Evolutionary conservation across 2,797 vertebrate genomes (phyloP).

Genomic region (Hapalemur alaotrensis): DNA sequence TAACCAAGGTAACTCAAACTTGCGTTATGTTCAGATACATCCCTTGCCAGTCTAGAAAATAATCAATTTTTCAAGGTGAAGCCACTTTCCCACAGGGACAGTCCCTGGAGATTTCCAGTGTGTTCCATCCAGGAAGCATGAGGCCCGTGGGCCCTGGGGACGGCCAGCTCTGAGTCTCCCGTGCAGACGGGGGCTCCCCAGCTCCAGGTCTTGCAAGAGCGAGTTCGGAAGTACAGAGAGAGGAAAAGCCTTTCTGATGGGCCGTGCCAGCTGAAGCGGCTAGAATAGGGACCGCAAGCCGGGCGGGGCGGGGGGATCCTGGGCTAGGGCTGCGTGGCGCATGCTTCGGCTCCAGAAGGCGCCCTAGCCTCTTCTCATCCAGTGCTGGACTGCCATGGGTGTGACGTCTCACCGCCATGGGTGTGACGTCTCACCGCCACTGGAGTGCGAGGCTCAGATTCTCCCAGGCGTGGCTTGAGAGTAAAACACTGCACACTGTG

Average conservation of each 20-base stretch:
- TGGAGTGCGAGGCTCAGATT: not conserved
- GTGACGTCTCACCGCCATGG: not conserved
- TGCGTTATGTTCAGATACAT: not conserved
- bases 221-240: not conserved
- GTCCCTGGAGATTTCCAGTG: not conserved
- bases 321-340: too few relatives aligned
- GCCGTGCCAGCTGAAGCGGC: not conserved
- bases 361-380: not conserved
- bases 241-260: not conserved
- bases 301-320: not conserved
- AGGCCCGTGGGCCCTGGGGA: not conserved
- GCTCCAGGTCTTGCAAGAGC: not conserved
- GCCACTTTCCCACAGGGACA: not conserved
- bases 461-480: not conserved
- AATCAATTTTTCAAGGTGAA: not conserved
- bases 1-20: not conserved
- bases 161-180: not conserved
- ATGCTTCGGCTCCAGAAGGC: not conserved
- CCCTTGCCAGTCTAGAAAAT: not conserved
- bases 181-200: not conserved
- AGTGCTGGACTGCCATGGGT: accelerated
- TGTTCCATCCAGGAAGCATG: not conserved
- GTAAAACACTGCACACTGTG: not conserved
- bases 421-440: not conserved
- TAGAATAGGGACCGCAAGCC: not conserved